Percentiles rank a stretch among this genome's conserved stretches.
Evolutionary conservation across 2,113 vertebrate genomes (phyloP).

Genomic region (Macquaria australasica): DNA sequence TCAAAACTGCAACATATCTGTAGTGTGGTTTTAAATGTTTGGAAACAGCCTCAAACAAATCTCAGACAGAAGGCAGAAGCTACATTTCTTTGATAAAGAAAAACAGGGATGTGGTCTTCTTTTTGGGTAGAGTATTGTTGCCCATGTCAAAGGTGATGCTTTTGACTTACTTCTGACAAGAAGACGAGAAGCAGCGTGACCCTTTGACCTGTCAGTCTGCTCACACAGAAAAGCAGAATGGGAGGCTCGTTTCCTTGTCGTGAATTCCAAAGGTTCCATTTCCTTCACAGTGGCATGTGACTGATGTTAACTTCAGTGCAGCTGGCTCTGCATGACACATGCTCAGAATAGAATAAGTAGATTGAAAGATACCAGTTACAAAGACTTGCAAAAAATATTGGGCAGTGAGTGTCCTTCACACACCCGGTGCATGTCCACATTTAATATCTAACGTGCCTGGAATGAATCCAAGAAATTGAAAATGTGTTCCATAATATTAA

Average conservation of each 20-base stretch:
- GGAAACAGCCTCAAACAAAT: background rate
- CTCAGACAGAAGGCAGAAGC: background rate
- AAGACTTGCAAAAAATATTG: background rate
- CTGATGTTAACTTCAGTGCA: constrained; percentile 58
- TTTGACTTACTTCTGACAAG: constrained; percentile 22
- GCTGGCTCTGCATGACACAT: constrained; percentile 31
- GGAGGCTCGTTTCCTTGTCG: constrained; percentile 44
- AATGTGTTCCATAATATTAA: background rate
- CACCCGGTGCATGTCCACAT: background rate
- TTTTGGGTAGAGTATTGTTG: background rate
- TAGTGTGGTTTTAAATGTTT: background rate
- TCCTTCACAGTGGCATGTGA: constrained; percentile 58
- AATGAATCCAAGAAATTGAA: background rate
- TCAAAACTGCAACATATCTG: background rate
- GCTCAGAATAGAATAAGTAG: constrained; percentile 42
- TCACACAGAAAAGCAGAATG: constrained; percentile 36
- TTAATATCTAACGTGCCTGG: too few species aligned
- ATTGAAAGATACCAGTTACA: constrained; percentile 20
- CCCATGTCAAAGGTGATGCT: constrained; percentile 18
- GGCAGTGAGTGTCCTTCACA: constrained; percentile 8
- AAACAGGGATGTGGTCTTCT: background rate
- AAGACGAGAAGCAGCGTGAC: constrained; percentile 42
- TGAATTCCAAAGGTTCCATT: constrained; percentile 59
- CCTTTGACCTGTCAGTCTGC: constrained; percentile 44
- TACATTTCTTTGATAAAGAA: background rate